phyloP scores from a whole-genome alignment of 2,888 invertebrate species.

The Sinhomidia bicolor region DNA sequence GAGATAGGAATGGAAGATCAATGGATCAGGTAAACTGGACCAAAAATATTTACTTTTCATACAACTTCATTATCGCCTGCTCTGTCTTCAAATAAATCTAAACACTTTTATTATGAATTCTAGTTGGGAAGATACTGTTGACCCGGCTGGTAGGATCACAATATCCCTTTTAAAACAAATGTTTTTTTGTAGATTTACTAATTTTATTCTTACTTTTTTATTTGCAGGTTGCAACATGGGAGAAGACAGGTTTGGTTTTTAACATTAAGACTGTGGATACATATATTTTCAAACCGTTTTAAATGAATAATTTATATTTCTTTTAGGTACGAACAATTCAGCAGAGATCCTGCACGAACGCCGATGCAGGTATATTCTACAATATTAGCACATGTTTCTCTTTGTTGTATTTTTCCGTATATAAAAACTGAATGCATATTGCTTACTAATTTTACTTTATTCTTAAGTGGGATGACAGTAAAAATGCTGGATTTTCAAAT shows the following conservation, averaged over 20 bases:
- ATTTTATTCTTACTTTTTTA: not conserved
- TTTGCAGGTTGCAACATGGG: slow-evolving; percentile 63
- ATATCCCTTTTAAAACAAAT: not conserved
- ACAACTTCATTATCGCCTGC: too few species aligned
- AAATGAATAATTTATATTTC: not conserved
- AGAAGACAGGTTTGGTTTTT: slow-evolving; percentile 41
- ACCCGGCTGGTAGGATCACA: slow-evolving; percentile 56
- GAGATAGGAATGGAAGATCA: slow-evolving; percentile 77
- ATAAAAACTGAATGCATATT: too few species aligned
- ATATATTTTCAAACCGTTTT: too few species aligned
- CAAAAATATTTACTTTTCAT: slow-evolving; percentile 3
- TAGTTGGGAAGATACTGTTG: slow-evolving; percentile 72
- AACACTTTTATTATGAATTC: not conserved
- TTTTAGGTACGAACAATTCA: slow-evolving; percentile 71
- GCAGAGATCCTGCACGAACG: slow-evolving; percentile 76
- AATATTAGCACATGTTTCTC: too few species aligned
- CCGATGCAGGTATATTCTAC: slow-evolving; percentile 51
- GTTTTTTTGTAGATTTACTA: not conserved
- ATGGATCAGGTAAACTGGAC: slow-evolving; percentile 56
- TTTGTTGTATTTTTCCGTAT: too few species aligned
- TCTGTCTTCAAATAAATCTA: too few species aligned
- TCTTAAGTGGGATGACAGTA: slow-evolving; percentile 74
- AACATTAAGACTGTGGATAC: not conserved
- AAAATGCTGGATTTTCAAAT: slow-evolving; percentile 72
- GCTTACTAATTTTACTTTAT: not conserved